phyloP scores from a whole-genome alignment of 2,888 invertebrate genomes.

The Cinara cedri region DNA sequence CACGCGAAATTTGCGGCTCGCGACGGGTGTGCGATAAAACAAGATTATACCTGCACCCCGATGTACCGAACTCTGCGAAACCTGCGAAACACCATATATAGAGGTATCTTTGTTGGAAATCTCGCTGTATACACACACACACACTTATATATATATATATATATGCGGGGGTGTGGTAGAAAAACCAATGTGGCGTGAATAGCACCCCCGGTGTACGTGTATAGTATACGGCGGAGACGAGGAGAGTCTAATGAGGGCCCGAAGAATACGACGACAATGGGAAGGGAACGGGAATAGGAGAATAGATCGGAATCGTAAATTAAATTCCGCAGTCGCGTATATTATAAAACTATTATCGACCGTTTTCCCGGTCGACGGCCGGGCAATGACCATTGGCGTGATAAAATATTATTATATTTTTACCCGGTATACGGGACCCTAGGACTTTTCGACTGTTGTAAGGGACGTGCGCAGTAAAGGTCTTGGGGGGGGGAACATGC shows the following conservation, averaged over 20 bases:
- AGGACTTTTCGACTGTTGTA: too few relatives aligned
- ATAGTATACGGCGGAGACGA: background rate
- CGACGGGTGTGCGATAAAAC: conserved; percentile 52
- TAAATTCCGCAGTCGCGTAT: background rate
- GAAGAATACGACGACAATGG: background rate
- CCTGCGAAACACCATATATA: background rate
- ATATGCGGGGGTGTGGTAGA: conserved; percentile 36
- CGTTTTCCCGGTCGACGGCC: background rate
- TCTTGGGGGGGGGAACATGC: too few relatives aligned
- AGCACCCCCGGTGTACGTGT: background rate
- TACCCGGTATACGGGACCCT: too few relatives aligned
- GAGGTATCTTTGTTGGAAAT: conserved; percentile 38
- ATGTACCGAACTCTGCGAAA: background rate
- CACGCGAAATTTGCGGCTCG: conserved; percentile 40
- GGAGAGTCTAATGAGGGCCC: background rate
- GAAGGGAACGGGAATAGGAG: background rate
- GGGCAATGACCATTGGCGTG: too few relatives aligned
- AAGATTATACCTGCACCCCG: conserved; percentile 47
- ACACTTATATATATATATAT: too few relatives aligned
- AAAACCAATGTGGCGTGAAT: conserved; percentile 26
- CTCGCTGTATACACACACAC: conserved; percentile 1
- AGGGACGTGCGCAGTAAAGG: too few relatives aligned
- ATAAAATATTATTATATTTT: too few relatives aligned
- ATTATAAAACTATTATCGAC: background rate
- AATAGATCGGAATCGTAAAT: background rate